Evolutionary conservation across 2,888 invertebrate genomes (phyloP), one percentile per base, ranked within the genome.

Genomic region (Eupithecia pulchellata): DNA sequence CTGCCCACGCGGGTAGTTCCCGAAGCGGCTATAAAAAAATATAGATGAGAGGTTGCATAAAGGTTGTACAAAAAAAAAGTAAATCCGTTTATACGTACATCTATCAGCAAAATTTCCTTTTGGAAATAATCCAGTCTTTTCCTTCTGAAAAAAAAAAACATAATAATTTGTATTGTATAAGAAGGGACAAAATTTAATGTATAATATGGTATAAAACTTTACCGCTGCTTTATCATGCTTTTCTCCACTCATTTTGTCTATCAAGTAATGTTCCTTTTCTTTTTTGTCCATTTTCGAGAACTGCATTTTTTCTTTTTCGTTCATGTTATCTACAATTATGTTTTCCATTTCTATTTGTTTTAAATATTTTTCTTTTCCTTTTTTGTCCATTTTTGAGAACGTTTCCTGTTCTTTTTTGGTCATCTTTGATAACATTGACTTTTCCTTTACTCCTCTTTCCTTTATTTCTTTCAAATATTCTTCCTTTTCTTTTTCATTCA

Each of bases 1-100:
- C 86, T 87, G 8, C 85, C 86, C 5, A 84, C 79, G 8, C 87
- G 84, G 0, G 77, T n/a, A n/a, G n/a, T 66, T 4, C 77, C 81
- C 11, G 80, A 68, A 61, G 73, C 82, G 82, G 55, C 6, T n/a
- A 47, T n/a, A n/a, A n/a, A n/a, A n/a, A n/a, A n/a, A n/a, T n/a
- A n/a, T n/a, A n/a, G n/a, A n/a, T n/a, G n/a, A n/a, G n/a, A n/a
- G n/a, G n/a, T n/a, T n/a, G n/a, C n/a, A n/a, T n/a, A n/a, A n/a
- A n/a, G n/a, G n/a, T n/a, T n/a, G n/a, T n/a, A n/a, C n/a, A n/a
- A n/a, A n/a, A n/a, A n/a, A n/a, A n/a, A n/a, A n/a, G n/a, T n/a
- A n/a, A n/a, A n/a, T n/a, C n/a, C n/a, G n/a, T n/a, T n/a, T n/a
- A n/a, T n/a, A n/a, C n/a, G n/a, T n/a, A n/a, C n/a, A n/a, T n/a